Conservation (phyloP, 2,888 invertebrate species). For the Aleiodes alternator region DNA sequence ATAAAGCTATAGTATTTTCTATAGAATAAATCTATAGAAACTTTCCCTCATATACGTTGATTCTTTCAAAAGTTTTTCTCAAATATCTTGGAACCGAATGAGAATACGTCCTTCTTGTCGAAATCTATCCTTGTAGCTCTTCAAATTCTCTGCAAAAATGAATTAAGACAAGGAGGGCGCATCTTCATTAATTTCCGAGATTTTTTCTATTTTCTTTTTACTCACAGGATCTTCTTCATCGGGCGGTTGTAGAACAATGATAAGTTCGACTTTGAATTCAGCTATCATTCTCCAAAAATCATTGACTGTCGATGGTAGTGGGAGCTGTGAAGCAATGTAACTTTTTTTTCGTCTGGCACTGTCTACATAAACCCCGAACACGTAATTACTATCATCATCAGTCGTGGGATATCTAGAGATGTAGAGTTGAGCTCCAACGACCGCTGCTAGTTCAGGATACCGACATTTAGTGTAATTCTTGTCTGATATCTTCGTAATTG, state of each 20-base stretch:
- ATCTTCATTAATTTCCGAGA: no score
- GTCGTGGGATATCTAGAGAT: conserved; percentile 69
- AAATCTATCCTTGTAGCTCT: no score
- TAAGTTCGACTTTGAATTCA: conserved; percentile 71
- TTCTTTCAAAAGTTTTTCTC: no score
- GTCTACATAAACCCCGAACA: conserved; percentile 75
- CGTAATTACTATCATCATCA: conserved; percentile 74
- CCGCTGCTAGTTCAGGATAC: conserved; percentile 71
- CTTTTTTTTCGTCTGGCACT: conserved; percentile 70
- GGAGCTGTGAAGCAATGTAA: conserved; percentile 75
- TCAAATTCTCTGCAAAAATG: no score
- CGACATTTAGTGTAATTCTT: conserved; percentile 71
- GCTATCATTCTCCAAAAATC: conserved; percentile 76
- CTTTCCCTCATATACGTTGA: no score
- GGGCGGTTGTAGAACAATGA: conserved; percentile 74
- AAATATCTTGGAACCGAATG: no score
- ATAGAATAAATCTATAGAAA: no score
- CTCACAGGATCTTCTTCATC: conserved; percentile 69
- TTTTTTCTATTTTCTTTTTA: background rate
- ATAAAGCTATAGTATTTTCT: no score
- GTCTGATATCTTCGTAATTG: conserved; percentile 52
- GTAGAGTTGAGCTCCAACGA: conserved; percentile 64
- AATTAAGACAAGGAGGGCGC: no score
- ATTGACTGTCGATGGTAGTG: conserved; percentile 73
- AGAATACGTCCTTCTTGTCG: no score